Evolutionary conservation across 64 coral and sea anemone genomes (phyloP).

Genomic region (Stichodactyla helianthus): DNA sequence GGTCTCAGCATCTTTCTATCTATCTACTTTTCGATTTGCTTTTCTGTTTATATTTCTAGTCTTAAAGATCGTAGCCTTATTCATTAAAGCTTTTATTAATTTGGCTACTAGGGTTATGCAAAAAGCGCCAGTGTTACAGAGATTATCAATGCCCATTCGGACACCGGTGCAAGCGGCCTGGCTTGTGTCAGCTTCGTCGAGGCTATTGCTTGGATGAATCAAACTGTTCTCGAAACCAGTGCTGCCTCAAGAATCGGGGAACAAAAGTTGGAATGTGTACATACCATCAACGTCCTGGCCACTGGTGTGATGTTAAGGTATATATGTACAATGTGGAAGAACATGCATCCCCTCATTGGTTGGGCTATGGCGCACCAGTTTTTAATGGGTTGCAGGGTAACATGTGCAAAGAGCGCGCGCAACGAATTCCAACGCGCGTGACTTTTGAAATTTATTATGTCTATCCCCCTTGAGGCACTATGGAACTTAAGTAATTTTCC

Average conservation of each 20-base stretch:
- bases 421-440: too few species aligned
- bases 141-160: neutral
- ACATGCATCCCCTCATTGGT: too few species aligned
- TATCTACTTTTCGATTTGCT: neutral
- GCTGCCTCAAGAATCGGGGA: neutral
- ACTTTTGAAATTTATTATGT: too few species aligned
- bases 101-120: neutral
- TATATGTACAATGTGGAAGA: neutral
- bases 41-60: neutral
- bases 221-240: neutral
- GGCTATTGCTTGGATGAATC: neutral
- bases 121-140: neutral
- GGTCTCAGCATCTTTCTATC: neutral
- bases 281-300: neutral
- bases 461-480: too few species aligned
- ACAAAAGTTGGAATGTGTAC: neutral
- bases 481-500: too few species aligned
- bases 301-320: conserved; percentile 2
- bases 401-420: too few species aligned
- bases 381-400: too few species aligned
- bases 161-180: neutral
- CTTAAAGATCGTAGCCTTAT: too few species aligned
- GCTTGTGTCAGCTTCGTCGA: neutral
- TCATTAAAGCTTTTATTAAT: neutral
- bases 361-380: too few species aligned